Evolutionary conservation across 2,888 invertebrate genomes (phyloP).

Genomic region (Apoderus coryli): DNA sequence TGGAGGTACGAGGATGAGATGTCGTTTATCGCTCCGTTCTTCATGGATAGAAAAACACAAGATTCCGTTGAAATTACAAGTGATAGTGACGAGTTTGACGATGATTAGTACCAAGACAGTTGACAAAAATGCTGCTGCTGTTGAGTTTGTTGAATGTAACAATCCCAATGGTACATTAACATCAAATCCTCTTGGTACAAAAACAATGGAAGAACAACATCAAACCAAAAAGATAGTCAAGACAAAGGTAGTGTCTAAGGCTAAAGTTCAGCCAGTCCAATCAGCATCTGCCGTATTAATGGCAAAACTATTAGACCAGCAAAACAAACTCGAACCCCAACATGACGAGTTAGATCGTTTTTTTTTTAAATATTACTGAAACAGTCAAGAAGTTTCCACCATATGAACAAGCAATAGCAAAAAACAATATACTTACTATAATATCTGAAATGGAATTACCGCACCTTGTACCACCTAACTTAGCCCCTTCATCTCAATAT

Average conservation of each 20-base stretch:
- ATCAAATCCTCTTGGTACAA: too few relatives aligned
- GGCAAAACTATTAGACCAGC: too few relatives aligned
- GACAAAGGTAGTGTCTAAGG: too few relatives aligned
- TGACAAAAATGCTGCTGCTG: constrained; percentile 4
- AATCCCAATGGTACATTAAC: constrained; percentile 4
- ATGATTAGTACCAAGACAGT: constrained; percentile 2
- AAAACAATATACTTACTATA: constrained; percentile 9
- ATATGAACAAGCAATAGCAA: constrained; percentile 10
- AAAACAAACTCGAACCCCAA: too few relatives aligned
- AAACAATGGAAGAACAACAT: too few relatives aligned
- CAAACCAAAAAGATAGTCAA: too few relatives aligned
- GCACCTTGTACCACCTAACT: constrained; percentile 9
- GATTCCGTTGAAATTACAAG: constrained; percentile 9
- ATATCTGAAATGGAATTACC: constrained; percentile 13
- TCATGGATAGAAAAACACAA: constrained; percentile 8
- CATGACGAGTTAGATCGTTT: constrained; percentile 12
- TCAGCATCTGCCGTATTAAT: too few relatives aligned
- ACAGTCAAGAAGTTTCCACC: constrained; percentile 12
- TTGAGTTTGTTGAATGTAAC: constrained; percentile 2
- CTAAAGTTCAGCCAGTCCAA: too few relatives aligned
- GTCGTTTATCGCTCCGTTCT: constrained; percentile 10
- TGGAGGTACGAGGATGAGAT: constrained; percentile 12
- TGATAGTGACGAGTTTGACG: constrained; percentile 7
- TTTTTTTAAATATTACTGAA: constrained; percentile 9
- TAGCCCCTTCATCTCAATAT: constrained; percentile 1